Conservation (phyloP, 2,113 vertebrate genomes). For the Hucho hucho region DNA sequence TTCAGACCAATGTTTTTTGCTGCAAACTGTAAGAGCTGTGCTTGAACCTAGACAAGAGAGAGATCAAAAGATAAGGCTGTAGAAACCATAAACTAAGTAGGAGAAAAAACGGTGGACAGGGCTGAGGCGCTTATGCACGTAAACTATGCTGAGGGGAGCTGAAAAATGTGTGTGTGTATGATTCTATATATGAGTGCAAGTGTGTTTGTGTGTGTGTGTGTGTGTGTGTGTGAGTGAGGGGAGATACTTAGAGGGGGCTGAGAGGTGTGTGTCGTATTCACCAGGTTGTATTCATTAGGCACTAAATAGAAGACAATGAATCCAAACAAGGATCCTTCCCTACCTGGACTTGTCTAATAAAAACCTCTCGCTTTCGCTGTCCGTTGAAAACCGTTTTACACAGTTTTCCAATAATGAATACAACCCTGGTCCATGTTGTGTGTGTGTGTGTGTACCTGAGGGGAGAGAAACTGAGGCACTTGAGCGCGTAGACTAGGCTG, state of each 20-base stretch:
- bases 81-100: not conserved
- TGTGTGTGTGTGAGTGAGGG: not conserved
- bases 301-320: no score
- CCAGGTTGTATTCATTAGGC: no score
- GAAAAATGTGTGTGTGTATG: not conserved
- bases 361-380: no score
- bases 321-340: no score
- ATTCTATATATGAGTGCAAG: not conserved
- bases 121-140: no score
- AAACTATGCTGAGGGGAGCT: no score
- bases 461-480: constrained; percentile 99
- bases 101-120: no score
- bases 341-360: no score
- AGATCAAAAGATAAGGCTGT: constrained; percentile 51
- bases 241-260: no score
- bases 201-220: not conserved
- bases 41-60: constrained; percentile 87
- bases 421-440: not conserved
- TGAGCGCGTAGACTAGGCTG: constrained; percentile 99
- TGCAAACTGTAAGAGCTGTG: constrained; percentile 99
- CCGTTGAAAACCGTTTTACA: no score
- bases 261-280: no score
- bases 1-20: constrained; percentile 99
- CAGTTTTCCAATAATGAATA: not conserved
- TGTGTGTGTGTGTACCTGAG: constrained; percentile 81